Base-by-base conservation (phyloP, 2,888 invertebrate species). In the Orthonevra nobilis region DNA sequence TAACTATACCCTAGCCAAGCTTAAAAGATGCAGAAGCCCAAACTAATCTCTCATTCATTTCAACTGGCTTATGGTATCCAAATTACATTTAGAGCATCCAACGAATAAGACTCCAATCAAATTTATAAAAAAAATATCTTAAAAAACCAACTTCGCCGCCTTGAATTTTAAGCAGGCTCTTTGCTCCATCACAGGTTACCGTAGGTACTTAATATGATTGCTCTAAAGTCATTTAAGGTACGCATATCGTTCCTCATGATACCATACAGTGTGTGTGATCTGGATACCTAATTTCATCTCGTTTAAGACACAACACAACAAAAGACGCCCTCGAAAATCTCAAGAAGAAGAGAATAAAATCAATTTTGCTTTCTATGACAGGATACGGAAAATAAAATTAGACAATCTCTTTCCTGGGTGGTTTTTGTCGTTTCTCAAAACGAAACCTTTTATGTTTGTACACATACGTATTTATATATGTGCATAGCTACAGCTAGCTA, bases 331-430 rank as follows among this genome's bases (percentile, higher is more conserved):
- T 7, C 3, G 14, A 32, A 30, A 6, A 19, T 34, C 15, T 15
- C 42, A 32, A 52, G 32, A 32, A 46, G 46, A 4, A 4, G 23
- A 36, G 28, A 60, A 58, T 50, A 60, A 69, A 69, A 69, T 69
- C 34, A 69, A 69, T 60, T 50, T 50, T 34, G 34, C 14, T 44
- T 56, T 50, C 42, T 36, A 46, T 14, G 46, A 17, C 64, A 66
- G 56, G 56, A 68, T 46, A 58, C 56, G 46, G 28, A 58, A 58
- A 68, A 58, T 46, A 56, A 46, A 68, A 44, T 56, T 58, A 56
- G 56, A 48, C 20, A 58, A 68, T 38, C 54, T 56, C 54, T 56
- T 44, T 56, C 66, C 52, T 64, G 64, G 63, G 50, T 50, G 50
- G 40, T 30, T 46, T 52, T 34, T 52, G 64, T 42, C 64, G 23